Percentiles rank a stretch among this genome's conserved stretches.
Conservation (phyloP, 2,888 invertebrate species). For the Podabrus alpinus region DNA sequence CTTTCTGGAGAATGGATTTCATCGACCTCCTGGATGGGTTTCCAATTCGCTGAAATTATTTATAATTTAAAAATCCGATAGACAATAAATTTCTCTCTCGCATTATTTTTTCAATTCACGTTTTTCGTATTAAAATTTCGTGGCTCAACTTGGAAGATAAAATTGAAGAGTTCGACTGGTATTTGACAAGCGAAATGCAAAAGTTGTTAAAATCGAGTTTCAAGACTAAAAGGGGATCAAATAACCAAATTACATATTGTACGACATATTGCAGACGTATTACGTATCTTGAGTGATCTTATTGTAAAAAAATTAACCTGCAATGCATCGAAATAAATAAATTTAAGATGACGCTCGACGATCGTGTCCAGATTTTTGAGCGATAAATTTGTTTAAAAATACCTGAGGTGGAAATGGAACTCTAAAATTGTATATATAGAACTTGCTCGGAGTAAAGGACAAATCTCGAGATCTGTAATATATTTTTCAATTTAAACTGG, state of each 20-base stretch:
- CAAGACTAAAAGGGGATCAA: slow-evolving; percentile 1
- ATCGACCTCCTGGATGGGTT: not conserved
- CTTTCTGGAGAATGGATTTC: no score
- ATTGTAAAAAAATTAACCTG: not conserved
- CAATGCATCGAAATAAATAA: not conserved
- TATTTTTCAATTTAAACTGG: not conserved
- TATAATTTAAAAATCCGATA: not conserved
- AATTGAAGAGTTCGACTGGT: slow-evolving; percentile 1
- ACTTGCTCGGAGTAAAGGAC: not conserved
- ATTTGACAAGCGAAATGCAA: slow-evolving; percentile 10
- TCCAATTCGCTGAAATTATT: not conserved
- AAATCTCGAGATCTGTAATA: not conserved
- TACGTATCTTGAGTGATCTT: not conserved
- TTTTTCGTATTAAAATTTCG: not conserved
- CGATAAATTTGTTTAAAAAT: no score
- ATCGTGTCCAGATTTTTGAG: no score
- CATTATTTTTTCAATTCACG: not conserved
- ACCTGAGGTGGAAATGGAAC: no score
- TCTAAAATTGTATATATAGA: no score
- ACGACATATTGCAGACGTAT: slow-evolving; percentile 5
- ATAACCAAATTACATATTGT: slow-evolving; percentile 11
- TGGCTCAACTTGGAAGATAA: not conserved
- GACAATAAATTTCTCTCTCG: not conserved
- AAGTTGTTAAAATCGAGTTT: slow-evolving; percentile 11
- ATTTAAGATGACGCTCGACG: no score